These are phyloP conservation scores for Siderastrea siderea DNA, from an alignment of 92 coral and sea anemone genomes.

Conservation along the genomic window DNA sequence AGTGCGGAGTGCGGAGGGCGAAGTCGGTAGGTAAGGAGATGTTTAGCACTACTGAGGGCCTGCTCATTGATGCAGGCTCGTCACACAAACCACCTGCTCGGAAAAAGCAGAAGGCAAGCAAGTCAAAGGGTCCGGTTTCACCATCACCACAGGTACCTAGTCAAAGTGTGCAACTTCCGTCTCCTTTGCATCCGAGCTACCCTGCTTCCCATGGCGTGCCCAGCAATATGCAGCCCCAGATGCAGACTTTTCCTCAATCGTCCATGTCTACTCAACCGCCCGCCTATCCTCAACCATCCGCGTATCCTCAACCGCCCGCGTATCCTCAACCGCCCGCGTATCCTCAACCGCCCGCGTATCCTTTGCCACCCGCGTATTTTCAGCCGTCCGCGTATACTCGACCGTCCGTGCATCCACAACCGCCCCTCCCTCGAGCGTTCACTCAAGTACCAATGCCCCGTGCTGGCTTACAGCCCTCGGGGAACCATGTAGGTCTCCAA, in stretches of 20 bases:
- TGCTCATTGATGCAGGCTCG: constrained; percentile 24
- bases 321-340: not conserved
- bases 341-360: not conserved
- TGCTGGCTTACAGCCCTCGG: constrained; percentile 38
- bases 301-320: not conserved
- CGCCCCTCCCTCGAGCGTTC: not conserved
- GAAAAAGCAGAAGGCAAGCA: constrained; percentile 37
- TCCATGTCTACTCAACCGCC: not conserved
- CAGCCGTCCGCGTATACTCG: not conserved
- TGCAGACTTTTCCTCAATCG: constrained; percentile 21
- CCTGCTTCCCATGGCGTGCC: constrained; percentile 28
- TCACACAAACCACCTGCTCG: constrained; percentile 43
- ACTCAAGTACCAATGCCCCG: constrained; percentile 28
- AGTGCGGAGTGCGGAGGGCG: constrained; percentile 36
- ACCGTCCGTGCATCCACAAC: not conserved
- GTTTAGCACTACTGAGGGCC: constrained; percentile 8
- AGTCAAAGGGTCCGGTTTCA: constrained; percentile 34
- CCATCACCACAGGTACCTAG: constrained; percentile 34
- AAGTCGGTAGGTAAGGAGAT: constrained; percentile 57
- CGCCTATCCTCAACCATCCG: not conserved
- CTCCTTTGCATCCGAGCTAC: constrained; percentile 36
- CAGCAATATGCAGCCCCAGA: constrained; percentile 4
- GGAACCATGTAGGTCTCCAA: constrained; percentile 53
- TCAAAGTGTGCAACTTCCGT: constrained; percentile 7
- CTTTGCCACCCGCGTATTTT: not conserved